Percentiles rank a stretch among this genome's conserved stretches.
These are phyloP conservation scores for Ericerus pela DNA, from an alignment of 1,140 invertebrate species.

Conservation along the genomic window DNA sequence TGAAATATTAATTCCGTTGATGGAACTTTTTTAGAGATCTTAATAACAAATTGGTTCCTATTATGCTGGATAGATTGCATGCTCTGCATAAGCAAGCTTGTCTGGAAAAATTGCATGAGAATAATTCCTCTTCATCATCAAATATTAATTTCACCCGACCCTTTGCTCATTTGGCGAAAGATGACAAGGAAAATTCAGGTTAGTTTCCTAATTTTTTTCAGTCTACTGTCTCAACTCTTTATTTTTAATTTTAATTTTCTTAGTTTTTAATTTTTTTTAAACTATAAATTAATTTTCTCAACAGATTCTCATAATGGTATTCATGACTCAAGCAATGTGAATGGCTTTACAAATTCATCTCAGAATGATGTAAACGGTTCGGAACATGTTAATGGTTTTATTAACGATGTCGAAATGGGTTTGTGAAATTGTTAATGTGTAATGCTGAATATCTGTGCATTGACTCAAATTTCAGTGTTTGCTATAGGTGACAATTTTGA, in stretches of 20 bases:
- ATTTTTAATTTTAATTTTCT: neutral
- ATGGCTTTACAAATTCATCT: constrained; percentile 1
- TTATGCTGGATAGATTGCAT: constrained; percentile 70
- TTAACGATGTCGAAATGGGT: neutral
- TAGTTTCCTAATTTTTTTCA: neutral
- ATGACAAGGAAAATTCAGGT: constrained; percentile 4
- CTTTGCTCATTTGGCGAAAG: constrained; percentile 39
- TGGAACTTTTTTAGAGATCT: constrained; percentile 47
- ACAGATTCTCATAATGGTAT: neutral
- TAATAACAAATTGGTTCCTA: constrained; percentile 69
- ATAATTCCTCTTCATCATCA: neutral
- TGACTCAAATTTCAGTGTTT: too few relatives aligned
- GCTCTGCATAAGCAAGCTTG: constrained; percentile 42
- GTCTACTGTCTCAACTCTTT: neutral
- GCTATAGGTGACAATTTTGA: too few relatives aligned
- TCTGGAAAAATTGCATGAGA: constrained; percentile 27
- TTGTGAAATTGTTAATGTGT: neutral
- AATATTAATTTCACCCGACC: constrained; percentile 29
- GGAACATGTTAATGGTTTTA: neutral
- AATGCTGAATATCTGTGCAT: neutral
- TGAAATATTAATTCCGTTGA: neutral
- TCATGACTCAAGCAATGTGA: neutral
- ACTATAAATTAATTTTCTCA: neutral
- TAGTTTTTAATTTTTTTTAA: neutral
- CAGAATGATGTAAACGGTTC: neutral